A percentile compares a stretch with the other conserved stretches of the same genome.
phyloP scores from a whole-genome alignment of 1,140 invertebrate genomes.

The Brevipalpus yothersi region DNA sequence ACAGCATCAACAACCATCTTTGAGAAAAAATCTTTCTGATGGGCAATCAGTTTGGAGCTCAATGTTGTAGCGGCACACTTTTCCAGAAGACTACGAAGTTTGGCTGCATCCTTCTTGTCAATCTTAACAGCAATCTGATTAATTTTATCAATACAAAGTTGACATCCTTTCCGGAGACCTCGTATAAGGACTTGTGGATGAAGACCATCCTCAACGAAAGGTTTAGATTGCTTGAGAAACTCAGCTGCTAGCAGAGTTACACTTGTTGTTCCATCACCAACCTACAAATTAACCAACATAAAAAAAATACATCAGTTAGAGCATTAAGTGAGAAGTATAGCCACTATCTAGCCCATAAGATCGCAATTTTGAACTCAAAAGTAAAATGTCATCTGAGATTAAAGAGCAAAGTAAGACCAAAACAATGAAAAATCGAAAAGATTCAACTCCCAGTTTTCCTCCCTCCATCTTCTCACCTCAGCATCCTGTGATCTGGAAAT shows the following conservation, averaged over 20 bases:
- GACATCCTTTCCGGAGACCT: constrained; percentile 51
- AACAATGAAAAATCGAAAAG: not conserved
- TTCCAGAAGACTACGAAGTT: constrained; percentile 48
- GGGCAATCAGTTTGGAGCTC: constrained; percentile 84
- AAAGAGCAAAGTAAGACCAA: not conserved
- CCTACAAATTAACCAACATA: constrained; percentile 27
- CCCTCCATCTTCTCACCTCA: constrained; percentile 42
- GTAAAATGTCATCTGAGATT: too few relatives aligned
- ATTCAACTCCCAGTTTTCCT: not conserved
- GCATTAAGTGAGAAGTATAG: not conserved
- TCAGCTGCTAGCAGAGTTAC: constrained; percentile 87
- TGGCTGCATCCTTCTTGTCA: constrained; percentile 23
- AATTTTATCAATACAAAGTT: constrained; percentile 57
- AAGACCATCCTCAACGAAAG: constrained; percentile 87
- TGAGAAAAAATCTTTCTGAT: constrained; percentile 85
- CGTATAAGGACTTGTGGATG: constrained; percentile 79
- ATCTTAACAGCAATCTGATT: constrained; percentile 56
- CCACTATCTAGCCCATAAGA: not conserved
- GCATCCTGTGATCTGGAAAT: constrained; percentile 98
- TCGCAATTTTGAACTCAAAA: not conserved
- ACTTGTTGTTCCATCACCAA: constrained; percentile 92
- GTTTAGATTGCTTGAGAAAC: constrained; percentile 80
- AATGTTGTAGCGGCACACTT: constrained; percentile 91
- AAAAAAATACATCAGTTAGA: not conserved
- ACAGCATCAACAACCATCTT: constrained; percentile 96